phyloP scores from a whole-genome alignment of 2,797 vertebrate species.

The Ambastaia sidthimunki region DNA sequence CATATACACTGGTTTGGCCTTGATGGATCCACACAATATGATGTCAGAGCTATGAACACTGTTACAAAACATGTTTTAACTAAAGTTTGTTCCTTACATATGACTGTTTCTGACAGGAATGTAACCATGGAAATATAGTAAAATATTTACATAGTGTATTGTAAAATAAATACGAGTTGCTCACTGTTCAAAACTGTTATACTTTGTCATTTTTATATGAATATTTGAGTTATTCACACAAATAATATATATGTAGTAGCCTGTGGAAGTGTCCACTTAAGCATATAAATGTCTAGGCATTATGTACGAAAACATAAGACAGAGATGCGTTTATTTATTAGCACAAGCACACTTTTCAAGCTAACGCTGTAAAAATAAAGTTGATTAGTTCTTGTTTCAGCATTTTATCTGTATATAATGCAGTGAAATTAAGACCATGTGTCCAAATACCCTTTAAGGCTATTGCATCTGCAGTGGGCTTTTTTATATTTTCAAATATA shows the following conservation, averaged over 20 bases:
- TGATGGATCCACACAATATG: constrained; percentile 43
- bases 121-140: neutral
- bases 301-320: neutral
- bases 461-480: neutral
- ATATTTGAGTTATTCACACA: neutral
- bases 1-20: neutral
- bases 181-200: neutral
- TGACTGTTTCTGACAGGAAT: constrained; percentile 11
- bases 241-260: neutral
- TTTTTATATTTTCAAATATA: neutral
- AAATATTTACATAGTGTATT: constrained; percentile 20
- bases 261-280: no score
- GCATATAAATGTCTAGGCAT: neutral
- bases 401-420: no score
- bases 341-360: neutral
- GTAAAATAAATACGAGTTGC: constrained; percentile 32
- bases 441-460: neutral
- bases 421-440: no score
- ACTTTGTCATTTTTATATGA: neutral
- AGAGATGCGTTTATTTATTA: neutral
- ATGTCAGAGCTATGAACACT: constrained; percentile 51
- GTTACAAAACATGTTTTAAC: constrained; percentile 1
- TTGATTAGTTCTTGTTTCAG: no score
- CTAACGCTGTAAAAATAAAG: neutral
- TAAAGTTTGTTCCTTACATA: neutral